These are phyloP conservation scores for Polypedilum pembai DNA, from an alignment of 1,140 invertebrate species.

Conservation along the genomic window DNA sequence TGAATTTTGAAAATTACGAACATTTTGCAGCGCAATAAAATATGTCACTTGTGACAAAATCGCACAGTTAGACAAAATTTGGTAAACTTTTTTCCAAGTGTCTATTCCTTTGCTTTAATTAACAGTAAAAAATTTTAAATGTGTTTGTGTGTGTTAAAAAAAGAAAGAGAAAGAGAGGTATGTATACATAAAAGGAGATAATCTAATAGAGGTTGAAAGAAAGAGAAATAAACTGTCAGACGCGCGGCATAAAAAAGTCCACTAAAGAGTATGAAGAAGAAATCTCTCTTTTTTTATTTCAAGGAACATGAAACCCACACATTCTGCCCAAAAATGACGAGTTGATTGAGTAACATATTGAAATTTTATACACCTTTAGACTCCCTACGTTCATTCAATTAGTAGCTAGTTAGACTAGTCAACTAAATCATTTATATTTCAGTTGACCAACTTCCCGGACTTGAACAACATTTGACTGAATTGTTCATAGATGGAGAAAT, in stretches of 20 bases:
- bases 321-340: background rate
- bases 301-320: slow-evolving; percentile 2
- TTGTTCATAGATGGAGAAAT: background rate
- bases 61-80: too few relatives aligned
- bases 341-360: background rate
- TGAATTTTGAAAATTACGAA: too few relatives aligned
- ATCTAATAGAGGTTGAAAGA: slow-evolving; percentile 7
- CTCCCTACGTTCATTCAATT: background rate
- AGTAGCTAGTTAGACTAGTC: background rate
- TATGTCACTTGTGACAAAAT: too few relatives aligned
- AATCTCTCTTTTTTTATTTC: background rate
- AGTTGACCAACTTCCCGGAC: slow-evolving; percentile 23
- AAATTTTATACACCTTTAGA: slow-evolving; percentile 11
- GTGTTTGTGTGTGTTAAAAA: too few relatives aligned
- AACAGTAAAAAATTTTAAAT: too few relatives aligned
- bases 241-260: background rate
- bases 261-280: background rate
- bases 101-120: too few relatives aligned
- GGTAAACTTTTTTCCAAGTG: too few relatives aligned
- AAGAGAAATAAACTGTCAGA: background rate
- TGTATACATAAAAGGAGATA: background rate
- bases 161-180: too few relatives aligned
- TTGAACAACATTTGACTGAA: background rate
- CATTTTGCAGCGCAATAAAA: too few relatives aligned
- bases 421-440: too few relatives aligned